Evolutionary conservation across 1,140 invertebrate species (phyloP), one percentile per base, ranked within the genome.

Genomic region (Cyclargus thomasi): DNA sequence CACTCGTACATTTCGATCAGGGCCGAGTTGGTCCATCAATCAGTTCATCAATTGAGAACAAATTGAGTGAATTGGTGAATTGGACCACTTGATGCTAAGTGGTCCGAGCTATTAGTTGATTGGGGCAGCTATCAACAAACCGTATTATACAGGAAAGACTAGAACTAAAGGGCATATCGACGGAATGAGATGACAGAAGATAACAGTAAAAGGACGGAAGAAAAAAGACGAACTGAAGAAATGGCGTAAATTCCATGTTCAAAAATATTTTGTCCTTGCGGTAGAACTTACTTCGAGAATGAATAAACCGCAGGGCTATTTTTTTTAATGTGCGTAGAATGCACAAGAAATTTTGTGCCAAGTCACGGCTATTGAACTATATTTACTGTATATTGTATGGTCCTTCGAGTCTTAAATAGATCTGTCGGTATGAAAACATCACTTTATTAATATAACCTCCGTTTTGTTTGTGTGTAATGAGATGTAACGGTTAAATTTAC

Each of bases 1-100:
- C 64, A 65, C 53, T 29, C 29, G 23, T 8, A 21, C 55, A 21
- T 59, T 59, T 59, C 18, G 20, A 59, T 59, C 55, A 59, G 17
- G 18, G 55, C 4, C 20, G 18, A 59, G 18, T 59, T 11, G 18
- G 18, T 68, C 72, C 74, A 78, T 78, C 76, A 74, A 78, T 78
- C 72, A 74, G 76, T 63, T 47, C 65, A 67, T 72, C 74, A 78
- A 78, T 76, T 76, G 74, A 67, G 63, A 67, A 68, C 70, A 71
- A 75, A 74, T 78, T 78, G 76, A 73, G 69, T 67, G 74, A 78
- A 78, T 76, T 78, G 76, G 69, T 67, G 74, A 78, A 78, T 76
- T 78, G 76, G 74, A 70, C 72, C 74, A 78, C 74, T 77, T 77
- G 67, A 70, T 63, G 62, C 72, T 77, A 77, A 77, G 75, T 77